phyloP scores from a whole-genome alignment of 2,113 vertebrate genomes.

The Amphiprion percula region DNA sequence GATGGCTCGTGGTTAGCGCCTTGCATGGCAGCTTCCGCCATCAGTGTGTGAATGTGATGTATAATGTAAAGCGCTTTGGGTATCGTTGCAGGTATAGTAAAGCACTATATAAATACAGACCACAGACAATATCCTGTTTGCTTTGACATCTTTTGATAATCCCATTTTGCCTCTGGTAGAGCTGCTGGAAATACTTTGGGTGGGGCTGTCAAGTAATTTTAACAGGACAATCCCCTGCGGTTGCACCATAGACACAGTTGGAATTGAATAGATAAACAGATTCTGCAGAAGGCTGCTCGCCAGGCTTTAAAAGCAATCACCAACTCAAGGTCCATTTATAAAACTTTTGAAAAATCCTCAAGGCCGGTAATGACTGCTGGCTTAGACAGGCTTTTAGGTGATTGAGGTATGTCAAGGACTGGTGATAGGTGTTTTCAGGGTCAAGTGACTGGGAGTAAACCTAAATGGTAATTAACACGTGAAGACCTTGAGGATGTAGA shows the following conservation, averaged over 20 bases:
- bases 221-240: constrained; percentile 37
- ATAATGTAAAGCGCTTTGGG: too few relatives aligned
- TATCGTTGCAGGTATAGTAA: too few relatives aligned
- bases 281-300: constrained; percentile 23
- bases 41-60: too few relatives aligned
- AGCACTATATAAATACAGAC: too few relatives aligned
- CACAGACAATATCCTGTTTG: background rate
- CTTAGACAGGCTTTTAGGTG: constrained; percentile 37
- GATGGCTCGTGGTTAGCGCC: too few relatives aligned
- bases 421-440: constrained; percentile 6
- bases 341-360: constrained; percentile 45
- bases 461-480: background rate
- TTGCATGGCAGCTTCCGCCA: too few relatives aligned
- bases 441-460: constrained; percentile 7
- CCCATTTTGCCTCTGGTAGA: constrained; percentile 17
- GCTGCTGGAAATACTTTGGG: constrained; percentile 33
- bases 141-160: constrained; percentile 45
- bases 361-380: constrained; percentile 28
- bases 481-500: background rate
- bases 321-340: constrained; percentile 23
- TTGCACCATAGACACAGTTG: constrained; percentile 22
- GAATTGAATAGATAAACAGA: constrained; percentile 43
- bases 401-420: constrained; percentile 31
- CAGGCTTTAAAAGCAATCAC: constrained; percentile 46
- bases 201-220: constrained; percentile 39